Percentiles rank a stretch among this genome's conserved stretches.
Evolutionary conservation across 2,888 invertebrate species (phyloP).

Genomic region (Mythimna ferrago): DNA sequence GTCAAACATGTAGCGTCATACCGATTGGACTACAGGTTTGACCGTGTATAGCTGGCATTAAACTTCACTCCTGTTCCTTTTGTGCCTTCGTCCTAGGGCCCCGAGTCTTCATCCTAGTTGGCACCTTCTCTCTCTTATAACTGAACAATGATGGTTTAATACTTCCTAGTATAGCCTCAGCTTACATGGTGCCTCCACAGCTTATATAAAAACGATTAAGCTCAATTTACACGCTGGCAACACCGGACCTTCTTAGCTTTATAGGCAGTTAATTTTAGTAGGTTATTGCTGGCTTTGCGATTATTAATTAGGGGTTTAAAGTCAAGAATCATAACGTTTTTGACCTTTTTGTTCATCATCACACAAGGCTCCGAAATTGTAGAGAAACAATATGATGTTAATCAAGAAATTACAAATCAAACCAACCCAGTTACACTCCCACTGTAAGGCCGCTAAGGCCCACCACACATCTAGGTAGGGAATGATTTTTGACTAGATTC

Average conservation of each 20-base stretch:
- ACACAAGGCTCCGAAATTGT: not conserved
- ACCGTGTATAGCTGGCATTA: too few species aligned
- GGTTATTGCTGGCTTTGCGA: conserved; percentile 43
- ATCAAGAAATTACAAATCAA: too few species aligned
- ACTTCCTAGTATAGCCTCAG: not conserved
- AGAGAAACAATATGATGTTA: not conserved
- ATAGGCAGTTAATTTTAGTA: conserved; percentile 51
- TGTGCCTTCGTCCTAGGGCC: too few species aligned
- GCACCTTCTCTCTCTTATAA: not conserved
- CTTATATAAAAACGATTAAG: conserved; percentile 52
- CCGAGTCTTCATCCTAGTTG: too few species aligned
- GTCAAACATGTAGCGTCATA: too few species aligned
- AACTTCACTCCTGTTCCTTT: too few species aligned
- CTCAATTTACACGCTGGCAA: conserved; percentile 54
- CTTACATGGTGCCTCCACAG: not conserved
- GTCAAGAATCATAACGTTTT: conserved; percentile 35
- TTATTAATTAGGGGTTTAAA: conserved; percentile 54
- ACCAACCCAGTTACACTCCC: too few species aligned
- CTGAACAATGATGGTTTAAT: not conserved
- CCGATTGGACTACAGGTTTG: too few species aligned
- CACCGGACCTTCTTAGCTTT: conserved; percentile 47
- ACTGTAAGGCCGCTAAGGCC: too few species aligned
- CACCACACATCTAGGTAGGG: too few species aligned
- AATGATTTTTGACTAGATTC: too few species aligned
- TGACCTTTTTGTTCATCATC: not conserved